These are phyloP conservation scores for Bombycilla garrulus DNA, from an alignment of 2,113 vertebrate species.

Conservation along the genomic window DNA sequence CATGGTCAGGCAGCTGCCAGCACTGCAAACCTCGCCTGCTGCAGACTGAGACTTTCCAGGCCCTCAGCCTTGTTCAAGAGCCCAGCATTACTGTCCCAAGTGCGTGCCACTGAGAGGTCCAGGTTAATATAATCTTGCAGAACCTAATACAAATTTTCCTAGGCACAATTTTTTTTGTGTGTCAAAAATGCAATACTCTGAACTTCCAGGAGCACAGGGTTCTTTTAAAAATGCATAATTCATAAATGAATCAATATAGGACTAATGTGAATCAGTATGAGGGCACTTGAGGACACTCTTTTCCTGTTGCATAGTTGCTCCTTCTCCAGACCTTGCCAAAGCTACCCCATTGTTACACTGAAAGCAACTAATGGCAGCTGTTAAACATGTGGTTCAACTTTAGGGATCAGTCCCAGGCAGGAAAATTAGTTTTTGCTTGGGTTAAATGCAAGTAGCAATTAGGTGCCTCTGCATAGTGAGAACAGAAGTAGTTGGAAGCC, in stretches of 20 bases:
- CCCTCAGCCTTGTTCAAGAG: neutral
- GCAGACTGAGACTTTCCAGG: neutral
- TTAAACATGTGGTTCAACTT: slow-evolving; percentile 9
- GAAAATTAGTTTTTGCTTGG: neutral
- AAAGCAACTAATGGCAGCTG: neutral
- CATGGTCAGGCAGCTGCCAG: neutral
- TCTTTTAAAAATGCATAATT: neutral
- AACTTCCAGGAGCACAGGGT: neutral
- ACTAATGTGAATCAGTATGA: neutral
- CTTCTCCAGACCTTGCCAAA: neutral
- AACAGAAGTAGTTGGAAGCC: neutral
- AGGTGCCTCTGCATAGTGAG: neutral
- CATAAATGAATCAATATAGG: neutral
- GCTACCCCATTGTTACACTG: neutral
- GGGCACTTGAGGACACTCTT: neutral
- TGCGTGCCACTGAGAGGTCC: neutral
- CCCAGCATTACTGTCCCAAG: neutral
- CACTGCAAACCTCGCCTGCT: neutral
- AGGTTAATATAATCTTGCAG: neutral
- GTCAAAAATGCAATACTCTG: neutral
- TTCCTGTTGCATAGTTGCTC: neutral
- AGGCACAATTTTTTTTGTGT: neutral
- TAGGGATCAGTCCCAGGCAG: neutral
- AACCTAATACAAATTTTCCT: neutral
- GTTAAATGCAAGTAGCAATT: neutral